These are phyloP conservation scores for Zaprionus ornatus DNA, from an alignment of 1,140 invertebrate genomes.

Conservation along the genomic window DNA sequence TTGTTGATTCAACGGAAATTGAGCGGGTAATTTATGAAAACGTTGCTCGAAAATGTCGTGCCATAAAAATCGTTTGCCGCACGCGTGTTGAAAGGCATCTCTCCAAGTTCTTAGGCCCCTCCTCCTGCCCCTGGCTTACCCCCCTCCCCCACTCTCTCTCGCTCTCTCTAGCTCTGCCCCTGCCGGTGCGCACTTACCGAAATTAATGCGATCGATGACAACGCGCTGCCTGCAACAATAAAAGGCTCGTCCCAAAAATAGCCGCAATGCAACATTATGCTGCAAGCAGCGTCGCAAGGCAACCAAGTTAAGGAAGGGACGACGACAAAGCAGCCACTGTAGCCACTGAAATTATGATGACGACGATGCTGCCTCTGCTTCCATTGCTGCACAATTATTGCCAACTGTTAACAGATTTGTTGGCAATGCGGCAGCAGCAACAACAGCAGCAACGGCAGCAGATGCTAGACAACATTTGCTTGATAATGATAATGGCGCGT, in stretches of 20 bases:
- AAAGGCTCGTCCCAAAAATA: slow-evolving; percentile 72
- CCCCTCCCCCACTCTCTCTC: neutral
- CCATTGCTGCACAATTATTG: slow-evolving; percentile 76
- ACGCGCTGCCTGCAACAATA: slow-evolving; percentile 61
- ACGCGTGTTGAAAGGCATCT: slow-evolving; percentile 63
- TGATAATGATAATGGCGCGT: slow-evolving; percentile 79
- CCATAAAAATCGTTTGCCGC: slow-evolving; percentile 67
- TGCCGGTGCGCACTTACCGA: slow-evolving; percentile 64
- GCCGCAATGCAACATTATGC: slow-evolving; percentile 47
- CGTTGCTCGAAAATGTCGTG: slow-evolving; percentile 68
- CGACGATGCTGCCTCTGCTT: slow-evolving; percentile 43
- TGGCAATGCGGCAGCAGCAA: slow-evolving; percentile 29
- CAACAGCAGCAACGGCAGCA: slow-evolving; percentile 1
- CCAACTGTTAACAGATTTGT: slow-evolving; percentile 83
- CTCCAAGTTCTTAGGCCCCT: slow-evolving; percentile 21
- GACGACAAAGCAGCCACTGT: slow-evolving; percentile 59
- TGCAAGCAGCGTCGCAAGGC: slow-evolving; percentile 8
- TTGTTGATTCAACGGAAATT: slow-evolving; percentile 79
- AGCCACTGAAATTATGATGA: slow-evolving; percentile 70
- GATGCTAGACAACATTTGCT: slow-evolving; percentile 51
- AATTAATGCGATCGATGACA: slow-evolving; percentile 83
- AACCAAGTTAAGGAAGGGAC: slow-evolving; percentile 37
- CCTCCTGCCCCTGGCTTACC: neutral
- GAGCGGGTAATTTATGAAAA: slow-evolving; percentile 78
- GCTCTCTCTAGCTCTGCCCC: neutral